These are phyloP conservation scores for Phalacrocorax brasilianus DNA, from an alignment of 2,113 vertebrate genomes.

Conservation along the genomic window DNA sequence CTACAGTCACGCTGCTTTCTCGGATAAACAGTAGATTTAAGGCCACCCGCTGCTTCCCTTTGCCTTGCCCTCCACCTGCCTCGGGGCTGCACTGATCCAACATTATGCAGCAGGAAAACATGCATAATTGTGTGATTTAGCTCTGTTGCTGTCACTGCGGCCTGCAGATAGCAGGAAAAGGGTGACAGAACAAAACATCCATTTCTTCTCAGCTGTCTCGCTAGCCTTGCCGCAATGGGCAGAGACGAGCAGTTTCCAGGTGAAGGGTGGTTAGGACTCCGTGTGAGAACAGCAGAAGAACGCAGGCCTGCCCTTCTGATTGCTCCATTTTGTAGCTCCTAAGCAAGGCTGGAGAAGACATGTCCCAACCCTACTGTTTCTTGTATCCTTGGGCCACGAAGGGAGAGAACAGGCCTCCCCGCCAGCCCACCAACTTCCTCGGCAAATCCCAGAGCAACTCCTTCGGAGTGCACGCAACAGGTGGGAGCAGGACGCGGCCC, in stretches of 20 bases:
- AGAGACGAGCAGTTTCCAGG: not conserved
- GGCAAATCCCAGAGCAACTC: not conserved
- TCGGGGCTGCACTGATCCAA: not conserved
- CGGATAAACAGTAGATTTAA: not conserved
- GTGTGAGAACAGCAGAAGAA: not conserved
- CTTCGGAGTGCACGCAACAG: rapidly evolving
- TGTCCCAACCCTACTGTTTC: not conserved
- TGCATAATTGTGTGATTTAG: rapidly evolving
- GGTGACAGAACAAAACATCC: not conserved
- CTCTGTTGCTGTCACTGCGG: not conserved
- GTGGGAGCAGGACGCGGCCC: rapidly evolving
- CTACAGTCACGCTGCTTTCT: not conserved
- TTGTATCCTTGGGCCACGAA: not conserved
- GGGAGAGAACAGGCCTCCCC: not conserved
- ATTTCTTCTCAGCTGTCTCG: not conserved
- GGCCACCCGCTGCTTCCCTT: not conserved
- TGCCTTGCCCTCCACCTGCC: not conserved
- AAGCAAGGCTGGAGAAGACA: not conserved
- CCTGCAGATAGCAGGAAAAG: not conserved
- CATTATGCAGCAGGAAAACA: not conserved
- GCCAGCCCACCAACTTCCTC: not conserved
- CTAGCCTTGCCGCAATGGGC: not conserved
- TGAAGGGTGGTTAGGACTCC: not conserved
- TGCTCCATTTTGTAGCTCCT: not conserved
- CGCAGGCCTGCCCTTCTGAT: not conserved